A percentile compares a stretch with the other conserved stretches of the same genome.
Evolutionary conservation across 2,888 invertebrate species (phyloP).

Genomic region (Lithodes maja): DNA sequence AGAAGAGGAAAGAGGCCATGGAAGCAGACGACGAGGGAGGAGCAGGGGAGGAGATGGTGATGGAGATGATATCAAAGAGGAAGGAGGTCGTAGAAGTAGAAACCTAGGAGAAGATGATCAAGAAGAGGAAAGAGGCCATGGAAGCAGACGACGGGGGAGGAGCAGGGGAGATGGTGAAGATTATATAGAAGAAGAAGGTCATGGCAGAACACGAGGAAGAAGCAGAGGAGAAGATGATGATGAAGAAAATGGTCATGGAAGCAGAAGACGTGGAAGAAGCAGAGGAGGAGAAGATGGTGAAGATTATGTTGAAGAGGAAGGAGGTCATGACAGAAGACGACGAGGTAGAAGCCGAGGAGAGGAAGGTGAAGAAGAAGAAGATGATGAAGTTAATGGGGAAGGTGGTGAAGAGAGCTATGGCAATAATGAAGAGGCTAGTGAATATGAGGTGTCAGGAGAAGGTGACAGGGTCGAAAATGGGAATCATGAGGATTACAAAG

Average conservation of each 20-base stretch:
- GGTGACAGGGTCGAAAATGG: not conserved
- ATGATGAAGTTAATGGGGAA: constrained; percentile 5
- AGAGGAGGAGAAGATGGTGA: not conserved
- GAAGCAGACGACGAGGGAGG: not conserved
- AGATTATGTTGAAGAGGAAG: not conserved
- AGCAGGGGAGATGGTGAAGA: not conserved
- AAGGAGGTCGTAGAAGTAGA: not conserved
- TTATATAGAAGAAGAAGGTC: not conserved
- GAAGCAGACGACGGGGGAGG: not conserved
- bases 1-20: constrained; percentile 8
- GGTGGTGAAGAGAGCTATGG: not conserved
- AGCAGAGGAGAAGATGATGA: not conserved
- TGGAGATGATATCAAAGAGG: not conserved
- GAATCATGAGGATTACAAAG: not conserved
- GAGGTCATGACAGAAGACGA: not conserved
- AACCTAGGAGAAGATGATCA: not conserved
- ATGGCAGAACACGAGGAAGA: not conserved
- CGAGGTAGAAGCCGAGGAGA: not conserved
- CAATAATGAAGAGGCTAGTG: not conserved
- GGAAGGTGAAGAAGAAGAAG: not conserved
- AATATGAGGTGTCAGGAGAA: not conserved
- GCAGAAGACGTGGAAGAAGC: too few relatives aligned
- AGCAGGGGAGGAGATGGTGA: not conserved
- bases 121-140: constrained; percentile 8
- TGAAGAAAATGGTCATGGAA: not conserved